Conservation (phyloP, 2,888 invertebrate species). For the Lamellibrachia columna region DNA sequence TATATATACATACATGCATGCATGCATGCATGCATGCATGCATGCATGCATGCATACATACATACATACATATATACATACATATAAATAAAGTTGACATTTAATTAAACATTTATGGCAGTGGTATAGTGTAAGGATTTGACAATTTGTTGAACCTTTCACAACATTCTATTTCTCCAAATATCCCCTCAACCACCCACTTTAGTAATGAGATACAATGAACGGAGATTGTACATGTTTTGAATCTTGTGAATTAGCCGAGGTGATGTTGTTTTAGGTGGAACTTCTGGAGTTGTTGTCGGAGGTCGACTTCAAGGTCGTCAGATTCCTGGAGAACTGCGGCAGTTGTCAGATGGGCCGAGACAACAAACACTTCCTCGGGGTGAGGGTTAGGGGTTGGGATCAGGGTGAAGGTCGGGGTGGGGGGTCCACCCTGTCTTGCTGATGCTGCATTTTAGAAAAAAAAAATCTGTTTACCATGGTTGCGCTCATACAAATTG, state of each 20-base stretch:
- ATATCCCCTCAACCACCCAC: too few relatives aligned
- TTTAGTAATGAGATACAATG: too few relatives aligned
- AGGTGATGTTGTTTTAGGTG: constrained; percentile 65
- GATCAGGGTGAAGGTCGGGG: neutral
- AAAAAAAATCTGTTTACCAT: too few relatives aligned
- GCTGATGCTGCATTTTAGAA: too few relatives aligned
- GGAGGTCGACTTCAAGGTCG: constrained; percentile 72
- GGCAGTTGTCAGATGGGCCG: neutral
- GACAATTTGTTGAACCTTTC: neutral
- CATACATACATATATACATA: neutral
- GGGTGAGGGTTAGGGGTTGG: neutral
- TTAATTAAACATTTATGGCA: neutral
- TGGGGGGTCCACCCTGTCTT: too few relatives aligned
- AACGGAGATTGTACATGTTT: too few relatives aligned
- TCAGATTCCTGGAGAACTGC: constrained; percentile 69
- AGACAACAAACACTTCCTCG: neutral
- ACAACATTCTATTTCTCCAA: too few relatives aligned
- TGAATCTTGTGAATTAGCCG: neutral
- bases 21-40: too few relatives aligned
- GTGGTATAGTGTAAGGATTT: neutral
- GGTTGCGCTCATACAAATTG: too few relatives aligned
- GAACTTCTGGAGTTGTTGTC: constrained; percentile 75
- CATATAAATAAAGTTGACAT: neutral
- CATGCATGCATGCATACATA: too few relatives aligned
- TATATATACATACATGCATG: too few relatives aligned